Base-by-base conservation (phyloP, 2,113 vertebrate genomes). In the Glaucidium brasilianum region DNA sequence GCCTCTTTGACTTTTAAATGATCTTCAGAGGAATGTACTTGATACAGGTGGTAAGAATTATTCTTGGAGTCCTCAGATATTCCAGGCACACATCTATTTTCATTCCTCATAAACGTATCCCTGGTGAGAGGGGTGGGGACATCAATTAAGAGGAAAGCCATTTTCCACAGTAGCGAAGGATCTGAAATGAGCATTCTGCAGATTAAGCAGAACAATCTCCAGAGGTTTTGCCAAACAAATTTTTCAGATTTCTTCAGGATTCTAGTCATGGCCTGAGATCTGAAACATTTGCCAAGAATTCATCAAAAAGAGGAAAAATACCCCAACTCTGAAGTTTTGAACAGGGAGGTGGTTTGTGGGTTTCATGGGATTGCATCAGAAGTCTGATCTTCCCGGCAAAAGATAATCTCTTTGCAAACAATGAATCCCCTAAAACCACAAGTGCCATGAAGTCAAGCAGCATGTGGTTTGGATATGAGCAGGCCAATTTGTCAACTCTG, bases 321-420 rank as follows among this genome's bases (percentile, higher is more conserved):
- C 81, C 69, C 89, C 67, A 76, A 35, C 69, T 80, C 89, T 63
- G 77, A 88, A 91, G 89, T 83, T 95, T 62, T 96, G 89, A 94
- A 50, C 21, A 94, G 91, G 89, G 86, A 95, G 84, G 80, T 97
- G 94, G 97, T 94, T 97, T 97, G 96, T 96, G 97, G 95, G 76
- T 97, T 97, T 97, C 96, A 91, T 58, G 91, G 95, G 94, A 95
- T 96, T 97, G 96, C 96, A 97, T 97, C 97, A 96, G 97, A 94
- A 96, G 88, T 85, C 94, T 95, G 94, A 96, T 96, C 86, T 96
- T 97, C 97, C 95, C 91, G 15, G 95, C 95, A 96, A 53, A 72
- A 97, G 66, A 95, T 67, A 78, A n/a, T 96, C 97, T 90, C 73
- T 91, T 41, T 92, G 86, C 95, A 96, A 96, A 96, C 95, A 96